Evolutionary conservation across 1,140 invertebrate genomes (phyloP).

Genomic region (Hyles vespertilio): DNA sequence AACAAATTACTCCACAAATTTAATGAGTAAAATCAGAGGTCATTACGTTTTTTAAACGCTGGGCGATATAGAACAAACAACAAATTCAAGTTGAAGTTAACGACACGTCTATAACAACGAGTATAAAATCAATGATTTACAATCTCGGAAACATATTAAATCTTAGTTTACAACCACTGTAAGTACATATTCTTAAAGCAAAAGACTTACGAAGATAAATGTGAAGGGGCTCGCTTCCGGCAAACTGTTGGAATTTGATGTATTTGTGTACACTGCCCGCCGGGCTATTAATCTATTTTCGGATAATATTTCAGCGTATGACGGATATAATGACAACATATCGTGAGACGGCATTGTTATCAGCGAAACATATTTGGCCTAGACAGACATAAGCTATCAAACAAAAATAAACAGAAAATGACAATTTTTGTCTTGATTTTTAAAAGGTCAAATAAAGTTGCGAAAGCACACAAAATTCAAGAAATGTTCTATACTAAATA

Average conservation of each 20-base stretch:
- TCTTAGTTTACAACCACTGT: conserved; percentile 1
- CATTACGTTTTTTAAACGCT: not conserved
- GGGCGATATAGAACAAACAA: not conserved
- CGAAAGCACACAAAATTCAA: too few species aligned
- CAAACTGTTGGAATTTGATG: conserved; percentile 8
- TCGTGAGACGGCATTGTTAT: too few species aligned
- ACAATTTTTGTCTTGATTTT: too few species aligned
- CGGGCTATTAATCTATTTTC: conserved; percentile 9
- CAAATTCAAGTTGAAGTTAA: not conserved
- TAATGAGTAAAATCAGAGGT: too few species aligned
- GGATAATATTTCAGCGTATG: not conserved
- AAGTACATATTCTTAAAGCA: not conserved
- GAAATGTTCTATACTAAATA: too few species aligned
- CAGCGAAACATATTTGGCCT: too few species aligned
- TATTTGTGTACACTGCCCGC: conserved; percentile 5
- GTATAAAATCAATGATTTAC: conserved; percentile 48
- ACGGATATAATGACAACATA: not conserved
- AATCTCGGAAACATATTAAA: conserved; percentile 37
- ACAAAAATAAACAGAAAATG: too few species aligned
- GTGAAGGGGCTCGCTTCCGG: conserved; percentile 8
- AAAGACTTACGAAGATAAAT: conserved; percentile 7
- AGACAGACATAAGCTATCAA: too few species aligned
- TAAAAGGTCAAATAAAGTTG: too few species aligned
- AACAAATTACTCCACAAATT: too few species aligned
- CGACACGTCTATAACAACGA: conserved; percentile 28